These are phyloP conservation scores for Varanus komodoensis DNA, from an alignment of 2,113 vertebrate species.

Conservation along the genomic window DNA sequence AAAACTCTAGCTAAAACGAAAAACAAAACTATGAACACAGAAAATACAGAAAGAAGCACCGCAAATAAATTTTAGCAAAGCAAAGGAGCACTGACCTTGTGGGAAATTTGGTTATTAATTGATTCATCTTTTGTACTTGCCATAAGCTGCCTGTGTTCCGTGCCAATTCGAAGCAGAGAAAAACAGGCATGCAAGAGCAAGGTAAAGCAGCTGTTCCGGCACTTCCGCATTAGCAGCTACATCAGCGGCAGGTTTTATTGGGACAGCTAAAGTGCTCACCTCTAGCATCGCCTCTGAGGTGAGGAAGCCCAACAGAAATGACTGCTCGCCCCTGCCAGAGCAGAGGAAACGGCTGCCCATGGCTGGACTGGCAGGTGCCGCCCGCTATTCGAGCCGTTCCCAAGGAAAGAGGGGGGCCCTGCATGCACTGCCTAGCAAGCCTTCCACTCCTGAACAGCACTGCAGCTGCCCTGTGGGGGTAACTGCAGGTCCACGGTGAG, in stretches of 20 bases:
- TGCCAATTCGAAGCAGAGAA: constrained; percentile 35
- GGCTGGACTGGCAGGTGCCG: background rate
- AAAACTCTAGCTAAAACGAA: constrained; percentile 45
- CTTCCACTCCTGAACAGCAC: constrained; percentile 28
- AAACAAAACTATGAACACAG: constrained; percentile 41
- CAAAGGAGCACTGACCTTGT: background rate
- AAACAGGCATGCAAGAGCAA: constrained; percentile 1
- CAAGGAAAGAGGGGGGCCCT: background rate
- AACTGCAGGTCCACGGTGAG: background rate
- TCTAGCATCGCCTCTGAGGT: accelerated
- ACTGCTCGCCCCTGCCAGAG: background rate
- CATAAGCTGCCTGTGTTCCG: constrained; percentile 14
- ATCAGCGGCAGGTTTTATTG: background rate
- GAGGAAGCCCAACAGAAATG: background rate
- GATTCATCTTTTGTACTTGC: background rate
- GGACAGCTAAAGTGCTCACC: background rate
- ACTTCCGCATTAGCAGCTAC: constrained; percentile 9
- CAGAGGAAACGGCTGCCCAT: background rate
- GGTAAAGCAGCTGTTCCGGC: background rate
- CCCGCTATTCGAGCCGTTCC: background rate
- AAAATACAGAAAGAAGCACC: constrained; percentile 50
- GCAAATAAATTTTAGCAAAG: background rate
- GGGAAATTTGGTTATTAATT: constrained; percentile 23
- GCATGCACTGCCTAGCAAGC: constrained; percentile 2
- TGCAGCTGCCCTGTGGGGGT: constrained; percentile 19